A percentile compares a stretch with the other conserved stretches of the same genome.
phyloP scores from a whole-genome alignment of 2,797 vertebrate species.

The Lophius americanus region DNA sequence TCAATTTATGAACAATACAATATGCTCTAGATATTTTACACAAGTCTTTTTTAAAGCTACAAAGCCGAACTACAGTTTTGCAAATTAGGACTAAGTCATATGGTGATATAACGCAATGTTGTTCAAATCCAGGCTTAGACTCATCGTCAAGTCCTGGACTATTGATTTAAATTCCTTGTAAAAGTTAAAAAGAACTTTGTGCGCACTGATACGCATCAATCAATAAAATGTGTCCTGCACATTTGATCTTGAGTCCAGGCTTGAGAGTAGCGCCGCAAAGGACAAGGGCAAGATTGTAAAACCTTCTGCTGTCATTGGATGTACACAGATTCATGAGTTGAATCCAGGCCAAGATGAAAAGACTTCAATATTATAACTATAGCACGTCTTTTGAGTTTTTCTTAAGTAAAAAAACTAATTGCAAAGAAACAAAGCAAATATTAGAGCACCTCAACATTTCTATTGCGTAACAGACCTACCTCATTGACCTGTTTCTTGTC shows the following conservation, averaged over 20 bases:
- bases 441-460: slow-evolving; percentile 5
- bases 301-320: slow-evolving; percentile 31
- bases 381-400: slow-evolving; percentile 13
- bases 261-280: slow-evolving; percentile 24
- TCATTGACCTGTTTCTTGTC: slow-evolving; percentile 99
- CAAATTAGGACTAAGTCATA: not conserved
- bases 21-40: not conserved
- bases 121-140: slow-evolving; percentile 28
- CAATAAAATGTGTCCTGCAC: slow-evolving; percentile 48
- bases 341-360: slow-evolving; percentile 21
- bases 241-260: slow-evolving; percentile 50
- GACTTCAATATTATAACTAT: slow-evolving; percentile 32
- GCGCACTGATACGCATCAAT: slow-evolving; percentile 30
- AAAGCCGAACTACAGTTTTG: not conserved
- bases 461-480: slow-evolving; percentile 76
- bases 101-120: not conserved
- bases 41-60: slow-evolving; percentile 7
- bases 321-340: slow-evolving; percentile 19
- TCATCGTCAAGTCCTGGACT: slow-evolving; percentile 15
- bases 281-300: slow-evolving; percentile 38
- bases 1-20: not conserved
- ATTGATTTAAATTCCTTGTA: slow-evolving; percentile 58
- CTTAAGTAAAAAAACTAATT: not conserved
- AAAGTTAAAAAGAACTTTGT: slow-evolving; percentile 31
- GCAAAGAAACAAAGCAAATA: slow-evolving; percentile 5